Evolutionary conservation across 2,797 vertebrate genomes (phyloP).

Genomic region (Petrocephalus schoutedeni): DNA sequence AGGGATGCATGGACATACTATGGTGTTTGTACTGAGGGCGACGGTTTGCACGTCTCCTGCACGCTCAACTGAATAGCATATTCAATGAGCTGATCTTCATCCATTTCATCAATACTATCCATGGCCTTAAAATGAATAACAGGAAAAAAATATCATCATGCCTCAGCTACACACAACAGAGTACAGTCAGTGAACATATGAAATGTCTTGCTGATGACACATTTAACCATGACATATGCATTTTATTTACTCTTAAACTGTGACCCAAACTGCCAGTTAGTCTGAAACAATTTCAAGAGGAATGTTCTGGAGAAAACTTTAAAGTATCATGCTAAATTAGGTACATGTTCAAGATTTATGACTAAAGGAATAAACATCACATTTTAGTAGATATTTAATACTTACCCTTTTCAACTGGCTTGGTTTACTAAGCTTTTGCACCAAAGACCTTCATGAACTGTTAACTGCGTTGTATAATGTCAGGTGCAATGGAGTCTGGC

Average conservation of each 20-base stretch:
- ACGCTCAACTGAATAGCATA: constrained; percentile 61
- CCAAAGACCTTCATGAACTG: neutral
- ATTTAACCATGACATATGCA: neutral
- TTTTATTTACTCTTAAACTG: neutral
- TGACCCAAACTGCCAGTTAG: neutral
- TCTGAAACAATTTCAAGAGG: neutral
- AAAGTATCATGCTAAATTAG: neutral
- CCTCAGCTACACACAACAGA: neutral
- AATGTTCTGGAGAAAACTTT: neutral
- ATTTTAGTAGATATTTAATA: neutral
- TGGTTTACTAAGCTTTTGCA: neutral
- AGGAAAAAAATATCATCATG: neutral
- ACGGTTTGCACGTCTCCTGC: constrained; percentile 56
- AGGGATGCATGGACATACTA: constrained; percentile 46
- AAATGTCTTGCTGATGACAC: neutral
- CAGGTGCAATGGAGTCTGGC: neutral
- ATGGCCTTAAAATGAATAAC: constrained; percentile 35
- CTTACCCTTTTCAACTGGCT: constrained; percentile 3
- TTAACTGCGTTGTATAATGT: neutral
- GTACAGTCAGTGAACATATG: neutral
- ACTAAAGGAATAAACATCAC: neutral
- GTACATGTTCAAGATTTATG: neutral
- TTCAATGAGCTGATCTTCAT: constrained; percentile 57
- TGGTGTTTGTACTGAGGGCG: constrained; percentile 36
- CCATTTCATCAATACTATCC: constrained; percentile 49